phyloP scores from a whole-genome alignment of 2,113 vertebrate genomes.

The Anguilla japonica region DNA sequence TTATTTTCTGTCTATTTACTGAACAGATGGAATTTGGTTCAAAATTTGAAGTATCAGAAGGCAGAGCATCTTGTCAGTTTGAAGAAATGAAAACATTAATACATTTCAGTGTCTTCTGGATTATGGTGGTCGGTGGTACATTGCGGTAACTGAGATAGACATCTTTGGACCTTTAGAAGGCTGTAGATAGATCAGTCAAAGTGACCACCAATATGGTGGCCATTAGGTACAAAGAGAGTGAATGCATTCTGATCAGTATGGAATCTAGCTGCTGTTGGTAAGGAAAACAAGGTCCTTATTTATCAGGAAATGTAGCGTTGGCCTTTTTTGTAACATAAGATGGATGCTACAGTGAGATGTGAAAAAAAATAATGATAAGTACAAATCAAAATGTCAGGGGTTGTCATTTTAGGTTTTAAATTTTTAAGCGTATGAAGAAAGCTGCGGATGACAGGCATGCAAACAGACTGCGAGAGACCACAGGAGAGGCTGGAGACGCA shows the following conservation, averaged over 20 bases:
- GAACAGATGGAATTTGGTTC: too few species aligned
- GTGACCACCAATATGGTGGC: not conserved
- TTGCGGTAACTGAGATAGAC: not conserved
- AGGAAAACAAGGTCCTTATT: not conserved
- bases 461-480: slow-evolving; percentile 68
- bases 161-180: not conserved
- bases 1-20: too few species aligned
- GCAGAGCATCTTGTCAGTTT: too few species aligned
- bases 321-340: too few species aligned
- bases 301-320: too few species aligned
- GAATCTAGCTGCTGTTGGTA: not conserved
- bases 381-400: slow-evolving; percentile 48
- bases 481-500: slow-evolving; percentile 63
- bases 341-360: too few species aligned
- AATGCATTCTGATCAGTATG: not conserved
- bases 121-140: not conserved
- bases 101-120: too few species aligned
- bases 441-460: slow-evolving; percentile 68
- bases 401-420: slow-evolving; percentile 15
- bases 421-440: slow-evolving; percentile 19
- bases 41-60: too few species aligned
- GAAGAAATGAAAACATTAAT: too few species aligned
- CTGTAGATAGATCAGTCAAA: not conserved
- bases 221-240: not conserved
- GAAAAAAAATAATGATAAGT: not conserved